Conservation (phyloP, 1,140 invertebrate genomes). For the Microplitis demolitor region DNA sequence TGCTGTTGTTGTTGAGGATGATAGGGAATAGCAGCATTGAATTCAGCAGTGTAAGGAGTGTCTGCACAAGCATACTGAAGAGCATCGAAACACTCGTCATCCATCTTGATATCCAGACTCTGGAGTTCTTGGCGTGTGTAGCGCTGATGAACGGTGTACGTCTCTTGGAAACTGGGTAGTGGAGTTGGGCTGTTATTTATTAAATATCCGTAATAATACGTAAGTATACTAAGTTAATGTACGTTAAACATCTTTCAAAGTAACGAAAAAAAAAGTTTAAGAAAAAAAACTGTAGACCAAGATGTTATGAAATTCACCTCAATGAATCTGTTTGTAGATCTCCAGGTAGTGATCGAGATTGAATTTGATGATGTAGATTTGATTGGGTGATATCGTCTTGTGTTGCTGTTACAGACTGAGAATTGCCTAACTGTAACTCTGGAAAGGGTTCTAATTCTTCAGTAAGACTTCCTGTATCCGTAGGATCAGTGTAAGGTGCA, state of each 20-base stretch:
- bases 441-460: constrained; percentile 63
- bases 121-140: constrained; percentile 65
- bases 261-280: background rate
- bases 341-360: constrained; percentile 52
- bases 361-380: constrained; percentile 46
- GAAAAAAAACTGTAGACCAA: constrained; percentile 3
- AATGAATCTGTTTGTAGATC: constrained; percentile 57
- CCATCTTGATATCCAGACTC: constrained; percentile 74
- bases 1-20: constrained; percentile 67
- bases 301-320: constrained; percentile 40
- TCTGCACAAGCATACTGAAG: constrained; percentile 58
- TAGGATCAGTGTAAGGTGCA: constrained; percentile 64
- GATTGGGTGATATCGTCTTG: constrained; percentile 45
- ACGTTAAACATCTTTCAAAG: background rate
- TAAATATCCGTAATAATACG: background rate
- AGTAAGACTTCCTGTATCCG: constrained; percentile 55
- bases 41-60: constrained; percentile 64
- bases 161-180: constrained; percentile 85
- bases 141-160: constrained; percentile 74
- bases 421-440: constrained; percentile 53
- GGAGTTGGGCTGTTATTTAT: constrained; percentile 63
- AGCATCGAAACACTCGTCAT: constrained; percentile 75
- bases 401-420: constrained; percentile 39
- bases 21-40: constrained; percentile 62
- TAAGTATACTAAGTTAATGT: background rate